Base-by-base conservation (phyloP, 2,113 vertebrate species). In the Acrocephalus kingi region DNA sequence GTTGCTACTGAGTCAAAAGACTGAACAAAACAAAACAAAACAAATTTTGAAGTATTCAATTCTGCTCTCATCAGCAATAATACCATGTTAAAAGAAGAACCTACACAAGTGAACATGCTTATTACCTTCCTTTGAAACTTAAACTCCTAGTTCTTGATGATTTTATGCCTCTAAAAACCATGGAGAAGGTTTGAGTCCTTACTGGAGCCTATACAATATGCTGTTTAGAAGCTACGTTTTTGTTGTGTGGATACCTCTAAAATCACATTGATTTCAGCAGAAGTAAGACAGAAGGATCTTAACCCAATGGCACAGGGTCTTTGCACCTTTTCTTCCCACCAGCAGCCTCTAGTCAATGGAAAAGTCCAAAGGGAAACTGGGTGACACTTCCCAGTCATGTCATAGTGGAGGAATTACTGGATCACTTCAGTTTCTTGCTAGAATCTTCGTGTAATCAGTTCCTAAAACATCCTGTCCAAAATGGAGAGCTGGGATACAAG, bases 21-120 rank as follows among this genome's bases (percentile, higher is more conserved):
- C 3, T 21, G 11, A 79, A 48, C 0, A 37, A 67, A 93, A 21
- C 19, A 37, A 66, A 94, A 20, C 19, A 74, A 69, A 79, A 80
- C 0, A 9, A 61, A 2, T 12, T 79, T 76, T 84, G 35, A 89
- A 37, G 7, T n/a, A 56, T 55, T 71, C 28, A 49, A 5, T 61
- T 78, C 43, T 84, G 43, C 33, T 11, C 11, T 55, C 6, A 2
- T 45, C 21, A 83, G 15, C 30, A 74, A 35, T 46, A 15, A 52
- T 39, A 25, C 9, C 20, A 20, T 25, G 7, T 45, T 6, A 59
- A 79, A 92, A 64, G 16, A 62, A 48, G 71, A 56, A 68, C 10
- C 2, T 80, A 71, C 2, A 4, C 13, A 87, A 79, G 10, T 0
- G 0, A 82, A 52, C 2, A 12, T 39, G 16, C 7, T 84, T 3